Base-by-base conservation (phyloP, 2,113 vertebrate genomes). In the Vidua chalybeata region DNA sequence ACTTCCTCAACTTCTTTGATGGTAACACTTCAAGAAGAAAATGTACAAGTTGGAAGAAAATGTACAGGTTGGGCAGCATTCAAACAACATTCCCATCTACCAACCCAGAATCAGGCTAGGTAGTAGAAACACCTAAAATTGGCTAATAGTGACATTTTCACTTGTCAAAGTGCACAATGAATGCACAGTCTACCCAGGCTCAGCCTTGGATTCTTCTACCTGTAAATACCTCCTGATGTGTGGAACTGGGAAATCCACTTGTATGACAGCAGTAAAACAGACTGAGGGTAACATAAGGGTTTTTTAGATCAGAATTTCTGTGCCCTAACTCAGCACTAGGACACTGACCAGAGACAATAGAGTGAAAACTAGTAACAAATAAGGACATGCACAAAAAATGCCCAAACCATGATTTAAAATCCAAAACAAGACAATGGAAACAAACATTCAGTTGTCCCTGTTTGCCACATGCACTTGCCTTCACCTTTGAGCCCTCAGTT, bases 211-310 rank as follows among this genome's bases (percentile, higher is more conserved):
- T 39, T 52, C 26, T 62, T 35, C n/a, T 11, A 35, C 31, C 26
- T 48, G 15, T 37, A 51, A 55, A 31, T 14, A 21, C 5, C 5
- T 69, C 46, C 46, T 5, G 20, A 8, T 0, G 0, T 2, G 10
- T 39, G 48, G n/a, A 52, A 43, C 1, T 18, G 15, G 41, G 67
- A 63, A 72, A 45, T 26, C 8, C 4, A 28, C 35, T 10, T 49
- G 6, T 30, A 20, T 39, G 37, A 45, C 35, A 75, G 59, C 23
- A 63, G 6, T 39, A 48, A 48, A 62, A 31, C 0, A 45, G 22
- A 24, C 12, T 23, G 63, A n/a, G 7, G 3, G 11, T 19, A 83
- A 43, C 17, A 6, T 9, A 22, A 51, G 16, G 16, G 5, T 0
- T 26, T 54, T 13, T 51, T 7, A 48, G 52, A 30, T 16, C 17